These are phyloP conservation scores for Epinotia nisella DNA, from an alignment of 2,888 invertebrate genomes.

Conservation along the genomic window DNA sequence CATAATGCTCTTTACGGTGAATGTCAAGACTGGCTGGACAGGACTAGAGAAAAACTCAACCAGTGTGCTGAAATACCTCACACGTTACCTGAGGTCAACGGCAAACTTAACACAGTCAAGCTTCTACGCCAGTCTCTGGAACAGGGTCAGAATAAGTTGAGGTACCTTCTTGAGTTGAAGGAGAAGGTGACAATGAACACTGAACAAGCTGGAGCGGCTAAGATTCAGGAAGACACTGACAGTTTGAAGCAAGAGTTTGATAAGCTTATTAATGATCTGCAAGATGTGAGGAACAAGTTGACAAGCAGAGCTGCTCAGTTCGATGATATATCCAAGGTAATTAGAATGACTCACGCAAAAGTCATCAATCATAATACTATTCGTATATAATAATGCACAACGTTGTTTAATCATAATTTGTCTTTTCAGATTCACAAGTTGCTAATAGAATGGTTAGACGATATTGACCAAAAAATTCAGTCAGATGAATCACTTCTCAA, in stretches of 20 bases:
- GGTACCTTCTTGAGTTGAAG: slow-evolving; percentile 94
- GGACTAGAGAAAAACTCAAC: slow-evolving; percentile 93
- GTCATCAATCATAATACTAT: too few species aligned
- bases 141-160: slow-evolving; percentile 90
- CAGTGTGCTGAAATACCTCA: slow-evolving; percentile 93
- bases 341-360: neutral
- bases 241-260: slow-evolving; percentile 95
- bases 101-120: slow-evolving; percentile 93
- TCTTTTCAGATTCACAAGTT: slow-evolving; percentile 86
- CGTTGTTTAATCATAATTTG: neutral
- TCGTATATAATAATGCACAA: too few species aligned
- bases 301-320: slow-evolving; percentile 90
- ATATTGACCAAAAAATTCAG: slow-evolving; percentile 93
- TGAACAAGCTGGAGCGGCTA: slow-evolving; percentile 93
- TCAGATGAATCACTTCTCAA: slow-evolving; percentile 89
- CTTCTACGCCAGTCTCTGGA: slow-evolving; percentile 95
- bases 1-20: slow-evolving; percentile 96
- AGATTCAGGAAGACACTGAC: slow-evolving; percentile 96
- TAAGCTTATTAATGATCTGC: slow-evolving; percentile 91
- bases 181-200: slow-evolving; percentile 97
- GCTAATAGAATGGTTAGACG: slow-evolving; percentile 94
- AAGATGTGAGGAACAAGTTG: slow-evolving; percentile 90
- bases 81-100: slow-evolving; percentile 92
- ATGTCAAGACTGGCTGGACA: slow-evolving; percentile 96
- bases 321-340: slow-evolving; percentile 93